Percentiles rank a stretch among this genome's conserved stretches.
phyloP scores from a whole-genome alignment of 2,888 invertebrate genomes.

The Metallyticus violacea region DNA sequence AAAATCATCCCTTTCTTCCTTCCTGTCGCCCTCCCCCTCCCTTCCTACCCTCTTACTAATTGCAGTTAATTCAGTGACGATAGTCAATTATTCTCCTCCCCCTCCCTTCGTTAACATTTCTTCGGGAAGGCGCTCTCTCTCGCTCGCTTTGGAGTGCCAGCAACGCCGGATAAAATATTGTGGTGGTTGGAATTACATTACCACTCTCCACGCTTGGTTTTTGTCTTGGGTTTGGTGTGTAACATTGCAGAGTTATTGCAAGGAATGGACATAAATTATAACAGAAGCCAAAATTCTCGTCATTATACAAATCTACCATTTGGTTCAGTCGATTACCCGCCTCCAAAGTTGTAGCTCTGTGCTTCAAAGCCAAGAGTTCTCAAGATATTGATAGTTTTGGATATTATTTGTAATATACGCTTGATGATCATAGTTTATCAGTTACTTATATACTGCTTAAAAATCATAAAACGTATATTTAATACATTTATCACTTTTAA shows the following conservation, averaged over 20 bases:
- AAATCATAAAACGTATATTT: too few relatives aligned
- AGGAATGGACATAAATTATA: background rate
- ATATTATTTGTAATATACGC: too few relatives aligned
- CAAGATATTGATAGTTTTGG: background rate
- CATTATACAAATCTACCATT: background rate
- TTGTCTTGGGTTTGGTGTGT: background rate
- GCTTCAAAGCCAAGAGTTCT: background rate
- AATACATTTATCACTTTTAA: too few relatives aligned
- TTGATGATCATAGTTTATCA: too few relatives aligned
- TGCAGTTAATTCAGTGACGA: constrained; percentile 16
- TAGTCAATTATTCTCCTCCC: constrained; percentile 13
- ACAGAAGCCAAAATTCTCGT: background rate
- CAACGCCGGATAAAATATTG: constrained; percentile 10
- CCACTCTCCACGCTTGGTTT: background rate
- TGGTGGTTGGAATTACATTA: constrained; percentile 11
- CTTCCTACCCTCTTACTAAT: background rate
- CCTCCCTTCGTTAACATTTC: constrained; percentile 18
- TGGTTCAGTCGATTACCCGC: too few relatives aligned
- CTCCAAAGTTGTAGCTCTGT: too few relatives aligned
- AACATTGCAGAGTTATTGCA: background rate
- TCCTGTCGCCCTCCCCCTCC: background rate
- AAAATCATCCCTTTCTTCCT: background rate
- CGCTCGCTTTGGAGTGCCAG: too few relatives aligned
- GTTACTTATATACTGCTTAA: too few relatives aligned
- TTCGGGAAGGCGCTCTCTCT: background rate